phyloP scores from a whole-genome alignment of 2,888 invertebrate genomes.

The Tetragonula carbonaria region DNA sequence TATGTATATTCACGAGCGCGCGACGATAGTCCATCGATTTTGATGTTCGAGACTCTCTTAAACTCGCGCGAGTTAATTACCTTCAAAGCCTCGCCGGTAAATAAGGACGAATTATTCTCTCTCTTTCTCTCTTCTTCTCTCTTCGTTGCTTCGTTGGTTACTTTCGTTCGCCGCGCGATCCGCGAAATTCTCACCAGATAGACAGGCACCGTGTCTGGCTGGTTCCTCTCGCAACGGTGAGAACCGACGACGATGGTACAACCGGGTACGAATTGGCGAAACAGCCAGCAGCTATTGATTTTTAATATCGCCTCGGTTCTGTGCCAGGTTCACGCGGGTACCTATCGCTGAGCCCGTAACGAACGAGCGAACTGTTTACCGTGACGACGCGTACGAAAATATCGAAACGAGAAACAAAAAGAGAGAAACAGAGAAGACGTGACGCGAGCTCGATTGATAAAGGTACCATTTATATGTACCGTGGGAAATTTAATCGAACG shows the following conservation, averaged over 20 bases:
- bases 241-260: constrained; percentile 49
- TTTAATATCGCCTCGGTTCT: constrained; percentile 65
- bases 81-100: not conserved
- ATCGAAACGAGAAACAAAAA: too few species aligned
- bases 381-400: constrained; percentile 3
- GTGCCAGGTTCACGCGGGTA: constrained; percentile 66
- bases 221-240: constrained; percentile 13
- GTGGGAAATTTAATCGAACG: too few species aligned
- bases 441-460: too few species aligned
- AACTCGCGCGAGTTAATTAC: constrained; percentile 18
- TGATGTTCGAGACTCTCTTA: not conserved
- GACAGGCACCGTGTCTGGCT: not conserved
- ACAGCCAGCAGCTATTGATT: constrained; percentile 65
- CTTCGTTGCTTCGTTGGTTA: not conserved
- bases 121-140: too few species aligned
- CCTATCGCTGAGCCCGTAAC: constrained; percentile 56
- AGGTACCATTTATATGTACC: too few species aligned
- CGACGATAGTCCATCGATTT: constrained; percentile 16
- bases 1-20: not conserved
- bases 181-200: not conserved
- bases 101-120: constrained; percentile 8
- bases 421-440: too few species aligned
- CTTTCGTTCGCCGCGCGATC: not conserved
- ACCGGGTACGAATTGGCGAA: constrained; percentile 63
- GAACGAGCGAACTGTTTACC: not conserved